phyloP scores from a whole-genome alignment of 2,888 invertebrate species.

The Glaucopsyche alexis region DNA sequence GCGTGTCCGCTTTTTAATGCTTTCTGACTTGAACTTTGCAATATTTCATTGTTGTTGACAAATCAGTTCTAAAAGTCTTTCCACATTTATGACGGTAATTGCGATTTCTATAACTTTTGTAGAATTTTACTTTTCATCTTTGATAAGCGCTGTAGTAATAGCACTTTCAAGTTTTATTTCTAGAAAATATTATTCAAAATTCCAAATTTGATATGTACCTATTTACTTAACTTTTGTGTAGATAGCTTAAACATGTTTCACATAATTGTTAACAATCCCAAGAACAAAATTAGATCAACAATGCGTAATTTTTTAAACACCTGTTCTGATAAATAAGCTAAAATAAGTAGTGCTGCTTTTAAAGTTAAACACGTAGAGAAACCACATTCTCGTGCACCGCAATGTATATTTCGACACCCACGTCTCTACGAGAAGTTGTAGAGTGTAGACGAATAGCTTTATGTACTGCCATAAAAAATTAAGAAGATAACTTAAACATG shows the following conservation, averaged over 20 bases:
- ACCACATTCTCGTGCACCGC: slow-evolving; percentile 4
- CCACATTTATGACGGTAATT: background rate
- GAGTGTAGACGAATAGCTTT: slow-evolving; percentile 1
- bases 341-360: slow-evolving; percentile 18
- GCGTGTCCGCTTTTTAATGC: slow-evolving; percentile 22
- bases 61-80: slow-evolving; percentile 9
- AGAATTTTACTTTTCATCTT: background rate
- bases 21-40: slow-evolving; percentile 23
- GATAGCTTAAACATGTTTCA: too few species aligned
- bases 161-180: background rate
- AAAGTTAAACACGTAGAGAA: slow-evolving; percentile 6
- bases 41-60: slow-evolving; percentile 22
- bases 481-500: background rate
- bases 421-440: background rate
- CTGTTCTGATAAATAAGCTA: background rate
- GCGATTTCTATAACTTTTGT: background rate
- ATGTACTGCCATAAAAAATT: background rate
- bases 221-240: background rate
- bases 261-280: too few species aligned
- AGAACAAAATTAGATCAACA: too few species aligned
- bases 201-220: background rate
- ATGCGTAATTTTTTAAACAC: background rate
- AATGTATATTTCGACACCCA: slow-evolving; percentile 18
- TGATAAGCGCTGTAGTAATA: background rate
- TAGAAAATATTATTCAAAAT: background rate